Percentiles rank a stretch among this genome's conserved stretches.
These are phyloP conservation scores for Thecocarcelia acutangulata DNA, from an alignment of 2,888 invertebrate species.

Conservation along the genomic window DNA sequence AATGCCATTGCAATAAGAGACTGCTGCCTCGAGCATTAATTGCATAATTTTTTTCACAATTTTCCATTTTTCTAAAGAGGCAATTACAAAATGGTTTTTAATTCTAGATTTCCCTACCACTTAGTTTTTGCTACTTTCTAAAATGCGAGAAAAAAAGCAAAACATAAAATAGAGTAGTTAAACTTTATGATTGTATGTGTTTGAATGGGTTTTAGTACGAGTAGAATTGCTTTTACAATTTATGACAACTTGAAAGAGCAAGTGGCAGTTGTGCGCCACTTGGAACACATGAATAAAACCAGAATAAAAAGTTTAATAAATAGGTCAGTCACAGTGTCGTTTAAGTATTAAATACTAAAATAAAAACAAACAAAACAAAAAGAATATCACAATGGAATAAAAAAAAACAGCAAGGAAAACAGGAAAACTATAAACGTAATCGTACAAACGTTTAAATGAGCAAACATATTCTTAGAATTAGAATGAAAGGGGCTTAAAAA, in stretches of 20 bases:
- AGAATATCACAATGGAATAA: conserved; percentile 20
- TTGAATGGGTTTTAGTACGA: conserved; percentile 41
- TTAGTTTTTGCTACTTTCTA: conserved; percentile 60
- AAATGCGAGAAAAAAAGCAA: conserved; percentile 31
- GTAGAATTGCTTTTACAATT: conserved; percentile 61
- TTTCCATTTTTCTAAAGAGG: conserved; percentile 56
- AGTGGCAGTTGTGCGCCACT: conserved; percentile 65
- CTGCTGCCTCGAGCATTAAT: conserved; percentile 56
- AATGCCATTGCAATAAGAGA: conserved; percentile 15
- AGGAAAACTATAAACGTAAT: conserved; percentile 26
- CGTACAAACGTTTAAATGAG: conserved; percentile 22
- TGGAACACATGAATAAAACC: conserved; percentile 62
- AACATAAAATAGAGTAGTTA: conserved; percentile 28
- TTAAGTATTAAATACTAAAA: conserved; percentile 51
- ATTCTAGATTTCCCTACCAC: conserved; percentile 65
- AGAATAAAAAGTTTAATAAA: conserved; percentile 63
- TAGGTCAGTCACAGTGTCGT: conserved; percentile 65
- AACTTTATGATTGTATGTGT: conserved; percentile 13
- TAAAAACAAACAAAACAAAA: conserved; percentile 36
- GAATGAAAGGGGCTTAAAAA: conserved; percentile 36
- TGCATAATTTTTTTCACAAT: conserved; percentile 49
- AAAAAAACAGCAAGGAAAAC: not conserved
- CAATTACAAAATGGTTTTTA: conserved; percentile 66
- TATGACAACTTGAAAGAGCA: conserved; percentile 69
- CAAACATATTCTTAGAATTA: conserved; percentile 37